Evolutionary conservation across 2,797 vertebrate genomes (phyloP).

Genomic region (Lacerta bilineata): DNA sequence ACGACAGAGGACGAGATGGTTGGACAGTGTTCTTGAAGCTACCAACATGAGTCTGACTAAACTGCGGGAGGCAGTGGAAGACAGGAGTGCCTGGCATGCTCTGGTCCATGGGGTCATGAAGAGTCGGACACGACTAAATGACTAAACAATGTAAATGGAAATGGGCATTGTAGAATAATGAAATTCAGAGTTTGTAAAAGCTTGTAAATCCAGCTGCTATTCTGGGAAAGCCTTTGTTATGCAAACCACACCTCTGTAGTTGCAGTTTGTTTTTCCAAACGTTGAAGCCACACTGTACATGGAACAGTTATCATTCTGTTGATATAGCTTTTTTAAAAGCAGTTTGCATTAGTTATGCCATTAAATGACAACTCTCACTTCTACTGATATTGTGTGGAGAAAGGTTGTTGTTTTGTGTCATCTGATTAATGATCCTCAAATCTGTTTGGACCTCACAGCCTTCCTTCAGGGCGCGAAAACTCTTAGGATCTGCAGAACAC

Average conservation of each 20-base stretch:
- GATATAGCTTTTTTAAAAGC: conserved; percentile 13
- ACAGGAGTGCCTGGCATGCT: too few relatives aligned
- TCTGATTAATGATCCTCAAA: conserved; percentile 10
- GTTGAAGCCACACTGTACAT: conserved; percentile 14
- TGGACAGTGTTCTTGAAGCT: too few relatives aligned
- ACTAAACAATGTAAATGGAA: conserved; percentile 1
- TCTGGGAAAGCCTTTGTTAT: conserved; percentile 3
- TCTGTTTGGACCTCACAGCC: neutral
- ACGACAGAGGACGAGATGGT: too few relatives aligned
- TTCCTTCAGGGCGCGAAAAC: neutral
- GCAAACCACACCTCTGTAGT: neutral
- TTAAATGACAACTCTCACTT: conserved; percentile 29
- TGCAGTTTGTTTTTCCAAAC: conserved; percentile 4
- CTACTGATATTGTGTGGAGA: conserved; percentile 40
- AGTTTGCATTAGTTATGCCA: conserved; percentile 10
- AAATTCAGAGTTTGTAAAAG: conserved; percentile 28
- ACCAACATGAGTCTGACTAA: too few relatives aligned
- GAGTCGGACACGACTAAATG: too few relatives aligned
- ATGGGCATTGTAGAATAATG: conserved; percentile 11
- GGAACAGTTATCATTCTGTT: neutral
- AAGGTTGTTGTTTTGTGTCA: neutral
- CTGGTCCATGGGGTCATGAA: too few relatives aligned
- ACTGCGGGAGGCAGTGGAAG: too few relatives aligned
- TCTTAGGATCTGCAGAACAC: neutral
- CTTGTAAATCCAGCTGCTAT: neutral